Evolutionary conservation across 2,888 invertebrate species (phyloP), one percentile per base, ranked within the genome.

Genomic region (Euphydryas editha): DNA sequence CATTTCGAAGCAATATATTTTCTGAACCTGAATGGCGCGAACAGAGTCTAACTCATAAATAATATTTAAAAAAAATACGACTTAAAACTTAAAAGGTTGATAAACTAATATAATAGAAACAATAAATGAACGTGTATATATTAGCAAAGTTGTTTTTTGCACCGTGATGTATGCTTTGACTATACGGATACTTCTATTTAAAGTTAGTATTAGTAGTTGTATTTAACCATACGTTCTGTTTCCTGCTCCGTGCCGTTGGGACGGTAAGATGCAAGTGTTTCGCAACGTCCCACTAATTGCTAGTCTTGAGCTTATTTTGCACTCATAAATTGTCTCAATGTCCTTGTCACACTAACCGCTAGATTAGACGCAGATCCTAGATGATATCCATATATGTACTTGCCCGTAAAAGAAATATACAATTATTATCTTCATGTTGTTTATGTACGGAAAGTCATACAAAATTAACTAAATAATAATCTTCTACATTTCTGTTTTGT

Each of bases 181-280:
- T n/a, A 6, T 21, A 21, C 6, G 20, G 15, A 11, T 4, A 11
- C 18, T 47, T 56, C 57, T 55, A 15, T 58, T 24, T 68, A 59
- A 67, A 39, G 2, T 42, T 62, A 61, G 62, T 68, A 68, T 69
- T 65, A 62, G n/a, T 21, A 37, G 30, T 2, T 30, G 30, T 30
- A 30, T 30, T 63, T 62, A 55, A 68, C 56, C 58, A 47, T 6
- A 24, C 15, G 17, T 75, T 78, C 72, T 73, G 76, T 87, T 85
- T 85, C 81, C 80, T 79, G 80, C 82, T 79, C 70, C 73, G 73
- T 73, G 69, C 70, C 73, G 70, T 69, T 69, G 69, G 69, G 74
- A 73, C 75, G 88, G 88, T 89, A 86, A 90, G 90, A 83, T 86
- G 87, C 84, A 78, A 81, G 79, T 89, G 84, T 78, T 84, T 83